These are phyloP conservation scores for Agrotis ipsilon DNA, from an alignment of 2,888 invertebrate genomes.

Conservation along the genomic window DNA sequence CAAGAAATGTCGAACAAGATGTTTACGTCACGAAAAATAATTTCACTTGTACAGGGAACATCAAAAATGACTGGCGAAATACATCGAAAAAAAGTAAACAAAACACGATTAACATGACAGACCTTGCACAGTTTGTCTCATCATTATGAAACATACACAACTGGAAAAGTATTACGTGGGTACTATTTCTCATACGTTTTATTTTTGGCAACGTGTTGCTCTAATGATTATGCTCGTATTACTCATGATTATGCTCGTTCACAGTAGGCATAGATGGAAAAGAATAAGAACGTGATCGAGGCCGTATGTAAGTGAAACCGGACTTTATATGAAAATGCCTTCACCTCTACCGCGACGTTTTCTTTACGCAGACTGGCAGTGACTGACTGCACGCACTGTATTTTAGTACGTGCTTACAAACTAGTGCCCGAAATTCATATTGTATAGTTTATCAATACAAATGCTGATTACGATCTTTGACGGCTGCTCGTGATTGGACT, in stretches of 20 bases:
- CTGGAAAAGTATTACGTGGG: conserved; percentile 23
- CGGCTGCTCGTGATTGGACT: too few relatives aligned
- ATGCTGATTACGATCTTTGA: too few relatives aligned
- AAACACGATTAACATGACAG: neutral
- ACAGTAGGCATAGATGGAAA: conserved; percentile 35
- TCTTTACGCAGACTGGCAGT: conserved; percentile 1
- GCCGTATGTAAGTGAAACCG: conserved; percentile 65
- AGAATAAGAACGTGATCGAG: conserved; percentile 57
- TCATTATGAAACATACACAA: conserved; percentile 6
- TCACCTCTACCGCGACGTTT: conserved; percentile 26
- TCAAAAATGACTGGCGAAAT: too few relatives aligned
- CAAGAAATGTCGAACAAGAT: neutral
- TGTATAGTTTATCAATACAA: too few relatives aligned
- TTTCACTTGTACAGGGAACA: too few relatives aligned
- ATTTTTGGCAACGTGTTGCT: conserved; percentile 21
- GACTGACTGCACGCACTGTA: conserved; percentile 3
- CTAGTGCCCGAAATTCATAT: too few relatives aligned
- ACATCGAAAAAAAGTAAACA: too few relatives aligned
- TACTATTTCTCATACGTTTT: neutral
- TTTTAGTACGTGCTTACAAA: too few relatives aligned
- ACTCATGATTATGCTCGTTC: conserved; percentile 35
- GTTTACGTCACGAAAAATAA: neutral
- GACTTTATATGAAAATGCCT: conserved; percentile 56
- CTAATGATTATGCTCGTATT: conserved; percentile 33
- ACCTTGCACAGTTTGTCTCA: neutral